phyloP scores from a whole-genome alignment of 2,113 vertebrate species.

The Cardinalis cardinalis region DNA sequence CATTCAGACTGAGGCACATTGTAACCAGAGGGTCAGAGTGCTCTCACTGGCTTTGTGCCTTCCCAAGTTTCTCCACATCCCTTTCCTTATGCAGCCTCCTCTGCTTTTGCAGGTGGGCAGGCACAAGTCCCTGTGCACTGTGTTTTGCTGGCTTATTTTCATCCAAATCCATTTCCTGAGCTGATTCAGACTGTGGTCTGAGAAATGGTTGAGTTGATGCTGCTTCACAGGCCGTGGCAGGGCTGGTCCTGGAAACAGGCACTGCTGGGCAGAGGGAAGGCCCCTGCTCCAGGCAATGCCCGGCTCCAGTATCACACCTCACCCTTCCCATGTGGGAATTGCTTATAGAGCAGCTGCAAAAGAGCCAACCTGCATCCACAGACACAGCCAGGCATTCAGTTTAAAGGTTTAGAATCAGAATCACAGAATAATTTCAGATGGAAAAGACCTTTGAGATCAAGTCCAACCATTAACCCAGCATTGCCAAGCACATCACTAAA shows the following conservation, averaged over 20 bases:
- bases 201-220: rapidly evolving
- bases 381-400: not conserved
- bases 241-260: not conserved
- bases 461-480: not conserved
- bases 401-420: not conserved
- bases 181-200: not conserved
- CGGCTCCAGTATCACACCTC: not conserved
- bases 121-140: not conserved
- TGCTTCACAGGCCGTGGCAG: not conserved
- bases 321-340: rapidly evolving
- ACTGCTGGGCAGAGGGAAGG: not conserved
- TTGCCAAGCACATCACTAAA: not conserved
- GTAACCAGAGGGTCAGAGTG: rapidly evolving
- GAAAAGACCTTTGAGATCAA: not conserved
- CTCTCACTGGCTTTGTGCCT: not conserved
- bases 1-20: rapidly evolving
- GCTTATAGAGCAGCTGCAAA: not conserved
- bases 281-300: not conserved
- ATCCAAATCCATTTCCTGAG: not conserved
- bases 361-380: not conserved
- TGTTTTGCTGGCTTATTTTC: not conserved
- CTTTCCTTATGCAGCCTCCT: not conserved
- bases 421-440: not conserved
- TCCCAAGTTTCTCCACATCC: not conserved
- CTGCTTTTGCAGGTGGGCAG: not conserved